phyloP scores from a whole-genome alignment of 2,797 vertebrate genomes.

The Tinamus major region DNA sequence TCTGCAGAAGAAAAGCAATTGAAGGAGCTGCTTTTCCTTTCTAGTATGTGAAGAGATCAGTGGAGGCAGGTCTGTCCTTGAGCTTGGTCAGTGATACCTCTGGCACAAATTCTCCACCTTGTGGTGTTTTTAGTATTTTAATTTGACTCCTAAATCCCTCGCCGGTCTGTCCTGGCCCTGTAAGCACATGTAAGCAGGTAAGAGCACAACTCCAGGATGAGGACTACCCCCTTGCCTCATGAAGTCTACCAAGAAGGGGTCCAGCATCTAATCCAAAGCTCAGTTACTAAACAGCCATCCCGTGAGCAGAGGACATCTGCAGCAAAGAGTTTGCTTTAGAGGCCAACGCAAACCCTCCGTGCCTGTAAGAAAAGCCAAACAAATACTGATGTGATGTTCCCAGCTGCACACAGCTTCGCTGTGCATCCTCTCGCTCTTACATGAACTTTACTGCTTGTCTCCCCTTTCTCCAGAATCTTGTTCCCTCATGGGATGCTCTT shows the following conservation, averaged over 20 bases:
- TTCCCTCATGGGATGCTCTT: not conserved
- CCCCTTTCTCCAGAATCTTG: not conserved
- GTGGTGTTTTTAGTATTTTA: not conserved
- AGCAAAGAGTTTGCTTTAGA: not conserved
- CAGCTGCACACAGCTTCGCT: too few relatives aligned
- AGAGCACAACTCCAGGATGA: not conserved
- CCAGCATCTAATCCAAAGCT: accelerated
- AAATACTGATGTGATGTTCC: too few relatives aligned
- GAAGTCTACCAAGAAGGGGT: not conserved
- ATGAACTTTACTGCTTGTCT: not conserved
- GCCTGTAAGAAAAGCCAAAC: too few relatives aligned
- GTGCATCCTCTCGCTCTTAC: not conserved
- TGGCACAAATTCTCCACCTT: not conserved
- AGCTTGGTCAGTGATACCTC: not conserved
- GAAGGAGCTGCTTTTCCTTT: not conserved
- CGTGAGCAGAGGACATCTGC: not conserved
- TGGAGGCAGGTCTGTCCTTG: not conserved
- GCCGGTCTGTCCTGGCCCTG: accelerated
- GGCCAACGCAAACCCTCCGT: not conserved
- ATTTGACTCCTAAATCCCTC: not conserved
- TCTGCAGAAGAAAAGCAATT: not conserved
- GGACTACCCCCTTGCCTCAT: not conserved
- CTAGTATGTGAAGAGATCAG: not conserved
- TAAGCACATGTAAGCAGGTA: not conserved
- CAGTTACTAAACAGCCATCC: not conserved